Evolutionary conservation across 2,113 vertebrate genomes (phyloP).

Genomic region (Okapia johnstoni): DNA sequence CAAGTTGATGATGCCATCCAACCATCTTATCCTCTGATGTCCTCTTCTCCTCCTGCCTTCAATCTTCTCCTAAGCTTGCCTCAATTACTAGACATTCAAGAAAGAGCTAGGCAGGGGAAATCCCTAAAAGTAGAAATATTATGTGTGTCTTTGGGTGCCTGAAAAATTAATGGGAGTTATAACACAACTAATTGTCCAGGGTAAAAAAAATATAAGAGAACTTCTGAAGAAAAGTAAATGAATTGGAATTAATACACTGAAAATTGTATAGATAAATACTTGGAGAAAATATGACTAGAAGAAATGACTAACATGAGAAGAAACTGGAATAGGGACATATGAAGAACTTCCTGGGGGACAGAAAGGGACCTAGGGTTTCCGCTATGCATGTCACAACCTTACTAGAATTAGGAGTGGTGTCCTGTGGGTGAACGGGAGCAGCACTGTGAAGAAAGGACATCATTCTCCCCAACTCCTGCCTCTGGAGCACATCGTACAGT

Average conservation of each 20-base stretch:
- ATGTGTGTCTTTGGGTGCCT: neutral
- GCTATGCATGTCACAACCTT: neutral
- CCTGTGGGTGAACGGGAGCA: neutral
- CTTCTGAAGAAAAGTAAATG: slow-evolving; percentile 11
- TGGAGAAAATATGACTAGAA: neutral
- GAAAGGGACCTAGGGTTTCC: too few species aligned
- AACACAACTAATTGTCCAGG: neutral
- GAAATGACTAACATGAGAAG: neutral
- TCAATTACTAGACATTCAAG: neutral
- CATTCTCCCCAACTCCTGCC: neutral
- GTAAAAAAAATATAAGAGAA: neutral
- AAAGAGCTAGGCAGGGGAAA: neutral
- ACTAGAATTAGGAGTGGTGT: neutral
- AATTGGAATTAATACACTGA: neutral
- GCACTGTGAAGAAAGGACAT: neutral
- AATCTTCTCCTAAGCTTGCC: neutral
- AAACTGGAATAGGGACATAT: neutral
- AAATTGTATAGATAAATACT: neutral
- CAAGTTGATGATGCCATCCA: neutral
- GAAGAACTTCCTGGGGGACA: neutral
- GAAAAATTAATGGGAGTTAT: neutral
- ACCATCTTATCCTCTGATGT: neutral
- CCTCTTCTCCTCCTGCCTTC: neutral
- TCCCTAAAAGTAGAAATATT: neutral
- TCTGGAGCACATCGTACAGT: neutral